These are phyloP conservation scores for Ficedula albicollis DNA, from an alignment of 2,797 vertebrate species.

Conservation along the genomic window DNA sequence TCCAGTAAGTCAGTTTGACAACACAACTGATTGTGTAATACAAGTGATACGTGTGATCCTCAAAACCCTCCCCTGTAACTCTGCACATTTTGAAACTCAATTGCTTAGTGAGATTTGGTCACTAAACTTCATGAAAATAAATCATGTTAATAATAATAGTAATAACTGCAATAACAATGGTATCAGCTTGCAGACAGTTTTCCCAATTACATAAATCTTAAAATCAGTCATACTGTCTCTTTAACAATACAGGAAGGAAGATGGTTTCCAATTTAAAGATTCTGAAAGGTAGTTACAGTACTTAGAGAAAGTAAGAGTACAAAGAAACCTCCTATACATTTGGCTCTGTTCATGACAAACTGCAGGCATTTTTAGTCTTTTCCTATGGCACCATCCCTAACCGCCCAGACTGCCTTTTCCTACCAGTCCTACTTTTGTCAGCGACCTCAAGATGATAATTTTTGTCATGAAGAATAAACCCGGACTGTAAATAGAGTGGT, in stretches of 20 bases:
- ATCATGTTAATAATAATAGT: neutral
- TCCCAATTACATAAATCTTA: neutral
- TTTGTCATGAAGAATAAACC: neutral
- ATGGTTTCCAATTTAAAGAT: neutral
- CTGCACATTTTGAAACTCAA: neutral
- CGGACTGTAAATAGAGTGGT: accelerated
- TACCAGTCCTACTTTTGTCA: neutral
- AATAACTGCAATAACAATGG: neutral
- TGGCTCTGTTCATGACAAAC: neutral
- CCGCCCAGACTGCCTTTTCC: neutral
- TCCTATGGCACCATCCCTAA: accelerated
- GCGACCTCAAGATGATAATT: neutral
- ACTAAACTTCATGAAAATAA: neutral
- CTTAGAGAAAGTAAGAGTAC: neutral
- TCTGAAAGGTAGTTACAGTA: neutral
- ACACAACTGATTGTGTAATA: neutral
- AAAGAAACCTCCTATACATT: neutral
- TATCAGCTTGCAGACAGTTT: neutral
- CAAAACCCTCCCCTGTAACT: neutral
- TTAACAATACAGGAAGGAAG: neutral
- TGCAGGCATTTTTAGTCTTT: neutral
- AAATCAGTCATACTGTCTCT: neutral
- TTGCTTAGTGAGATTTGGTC: neutral
- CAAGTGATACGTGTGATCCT: neutral
- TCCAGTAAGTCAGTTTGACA: neutral